Evolutionary conservation across 2,797 vertebrate genomes (phyloP).

Genomic region (Peromyscus aztecus): DNA sequence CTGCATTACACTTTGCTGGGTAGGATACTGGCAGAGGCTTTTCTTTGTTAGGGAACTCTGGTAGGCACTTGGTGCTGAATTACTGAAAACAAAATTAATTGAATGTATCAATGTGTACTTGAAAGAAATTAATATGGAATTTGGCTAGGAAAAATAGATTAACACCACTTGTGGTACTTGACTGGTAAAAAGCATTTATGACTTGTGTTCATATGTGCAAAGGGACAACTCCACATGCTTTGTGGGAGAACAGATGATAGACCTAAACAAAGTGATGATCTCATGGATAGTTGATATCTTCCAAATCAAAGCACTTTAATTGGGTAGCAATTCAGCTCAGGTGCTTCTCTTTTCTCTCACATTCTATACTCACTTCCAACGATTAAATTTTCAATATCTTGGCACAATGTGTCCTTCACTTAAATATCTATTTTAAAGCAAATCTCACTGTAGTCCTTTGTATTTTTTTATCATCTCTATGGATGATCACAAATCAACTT

Average conservation of each 20-base stretch:
- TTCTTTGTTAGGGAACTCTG: not conserved
- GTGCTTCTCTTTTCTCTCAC: not conserved
- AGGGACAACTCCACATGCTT: not conserved
- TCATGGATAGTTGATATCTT: not conserved
- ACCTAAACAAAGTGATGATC: not conserved
- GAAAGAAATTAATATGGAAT: not conserved
- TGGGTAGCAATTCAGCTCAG: not conserved
- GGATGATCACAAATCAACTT: not conserved
- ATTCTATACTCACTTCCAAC: not conserved
- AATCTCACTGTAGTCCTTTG: not conserved
- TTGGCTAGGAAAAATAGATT: not conserved
- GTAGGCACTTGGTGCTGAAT: not conserved
- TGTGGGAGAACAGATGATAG: not conserved
- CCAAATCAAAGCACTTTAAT: constrained; percentile 24
- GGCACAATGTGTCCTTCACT: not conserved
- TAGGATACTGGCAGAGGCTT: not conserved
- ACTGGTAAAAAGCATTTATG: not conserved
- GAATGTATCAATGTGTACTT: not conserved
- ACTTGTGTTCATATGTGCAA: not conserved
- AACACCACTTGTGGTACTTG: not conserved
- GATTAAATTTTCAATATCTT: constrained; percentile 18
- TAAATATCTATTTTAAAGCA: not conserved
- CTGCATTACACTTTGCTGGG: fast-evolving
- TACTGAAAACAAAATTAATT: not conserved
- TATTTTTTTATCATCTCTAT: not conserved